These are phyloP conservation scores for Dromius quadrimaculatus DNA, from an alignment of 2,888 invertebrate species.

Conservation along the genomic window DNA sequence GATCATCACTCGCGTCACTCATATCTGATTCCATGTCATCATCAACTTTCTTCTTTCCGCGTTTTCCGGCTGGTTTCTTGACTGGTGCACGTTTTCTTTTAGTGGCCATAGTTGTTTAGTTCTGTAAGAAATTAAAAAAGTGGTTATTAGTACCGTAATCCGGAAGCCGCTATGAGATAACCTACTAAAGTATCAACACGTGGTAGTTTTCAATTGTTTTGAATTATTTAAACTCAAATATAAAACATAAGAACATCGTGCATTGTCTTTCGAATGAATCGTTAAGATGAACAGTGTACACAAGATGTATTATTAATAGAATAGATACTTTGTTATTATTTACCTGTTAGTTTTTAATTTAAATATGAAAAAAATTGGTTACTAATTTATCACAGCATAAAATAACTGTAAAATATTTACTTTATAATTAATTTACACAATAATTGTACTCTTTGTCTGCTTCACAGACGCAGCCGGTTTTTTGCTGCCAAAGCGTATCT, in stretches of 20 bases:
- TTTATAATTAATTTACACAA: conserved; percentile 40
- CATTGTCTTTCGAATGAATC: not conserved
- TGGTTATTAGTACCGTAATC: not conserved
- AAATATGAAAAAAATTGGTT: conserved; percentile 6
- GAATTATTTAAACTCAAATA: not conserved
- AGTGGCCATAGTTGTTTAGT: conserved; percentile 59
- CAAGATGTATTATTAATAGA: conserved; percentile 13
- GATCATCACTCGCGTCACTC: conserved; percentile 64
- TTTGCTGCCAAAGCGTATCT: conserved; percentile 51
- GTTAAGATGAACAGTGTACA: conserved; percentile 16
- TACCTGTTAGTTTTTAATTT: conserved; percentile 35
- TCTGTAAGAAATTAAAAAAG: conserved; percentile 18
- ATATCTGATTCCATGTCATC: conserved; percentile 66
- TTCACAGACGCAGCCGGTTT: conserved; percentile 51
- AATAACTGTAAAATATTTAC: conserved; percentile 23
- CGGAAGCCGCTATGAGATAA: conserved; percentile 5
- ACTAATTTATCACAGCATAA: conserved; percentile 27
- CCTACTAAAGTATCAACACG: conserved; percentile 41
- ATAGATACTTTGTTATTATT: conserved; percentile 27
- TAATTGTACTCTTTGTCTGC: conserved; percentile 48
- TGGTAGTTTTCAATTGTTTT: conserved; percentile 29
- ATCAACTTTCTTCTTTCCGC: conserved; percentile 63
- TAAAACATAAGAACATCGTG: conserved; percentile 3
- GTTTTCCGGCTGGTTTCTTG: conserved; percentile 62
- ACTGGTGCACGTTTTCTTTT: conserved; percentile 64